These are phyloP conservation scores for Leucozona laternaria DNA, from an alignment of 2,888 invertebrate species.

Conservation along the genomic window DNA sequence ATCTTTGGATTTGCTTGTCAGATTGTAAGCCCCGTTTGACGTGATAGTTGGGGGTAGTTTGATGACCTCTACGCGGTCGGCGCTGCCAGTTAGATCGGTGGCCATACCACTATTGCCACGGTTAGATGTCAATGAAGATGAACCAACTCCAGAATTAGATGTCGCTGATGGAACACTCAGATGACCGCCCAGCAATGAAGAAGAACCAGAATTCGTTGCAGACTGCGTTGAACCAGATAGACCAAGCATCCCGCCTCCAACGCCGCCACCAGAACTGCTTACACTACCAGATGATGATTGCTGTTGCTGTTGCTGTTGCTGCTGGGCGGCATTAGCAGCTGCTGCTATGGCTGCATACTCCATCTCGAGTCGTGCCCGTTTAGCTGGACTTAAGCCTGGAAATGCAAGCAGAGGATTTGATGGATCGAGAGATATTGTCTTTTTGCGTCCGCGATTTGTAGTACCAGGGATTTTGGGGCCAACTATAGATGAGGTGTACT, in stretches of 20 bases:
- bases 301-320: conserved; percentile 78
- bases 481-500: conserved; percentile 94
- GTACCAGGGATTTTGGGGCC: conserved; percentile 94
- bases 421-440: conserved; percentile 94
- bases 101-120: conserved; percentile 77
- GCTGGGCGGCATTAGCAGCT: conserved; percentile 81
- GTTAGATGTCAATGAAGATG: conserved; percentile 73
- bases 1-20: conserved; percentile 83
- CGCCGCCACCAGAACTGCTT: conserved; percentile 64
- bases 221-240: conserved; percentile 77
- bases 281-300: conserved; percentile 67
- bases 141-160: conserved; percentile 64
- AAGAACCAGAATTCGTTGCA: conserved; percentile 72
- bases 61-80: conserved; percentile 92
- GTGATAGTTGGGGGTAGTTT: conserved; percentile 89
- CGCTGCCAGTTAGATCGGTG: conserved; percentile 75
- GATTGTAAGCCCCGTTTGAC: conserved; percentile 84
- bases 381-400: conserved; percentile 84
- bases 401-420: conserved; percentile 84
- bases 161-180: conserved; percentile 74
- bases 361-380: conserved; percentile 83
- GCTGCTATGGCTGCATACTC: conserved; percentile 84
- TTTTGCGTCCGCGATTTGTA: conserved; percentile 93
- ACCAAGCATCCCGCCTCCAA: conserved; percentile 55
- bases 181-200: conserved; percentile 71